Conservation (phyloP, 2,113 vertebrate genomes). For the Pavo muticus region DNA sequence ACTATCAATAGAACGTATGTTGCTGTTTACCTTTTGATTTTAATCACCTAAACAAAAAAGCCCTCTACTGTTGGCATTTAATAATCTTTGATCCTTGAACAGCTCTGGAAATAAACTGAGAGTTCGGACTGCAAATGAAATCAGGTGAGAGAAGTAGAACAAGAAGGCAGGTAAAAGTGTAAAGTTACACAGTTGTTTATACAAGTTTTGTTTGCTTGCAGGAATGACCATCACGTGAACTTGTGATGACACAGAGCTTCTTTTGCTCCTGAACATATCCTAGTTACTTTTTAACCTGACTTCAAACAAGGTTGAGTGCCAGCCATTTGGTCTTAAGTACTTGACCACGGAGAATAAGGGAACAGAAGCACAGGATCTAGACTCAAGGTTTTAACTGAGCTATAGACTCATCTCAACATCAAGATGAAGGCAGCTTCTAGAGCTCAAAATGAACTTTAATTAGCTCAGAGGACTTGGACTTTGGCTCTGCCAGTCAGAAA, state of each 20-base stretch:
- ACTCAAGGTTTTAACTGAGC: not conserved
- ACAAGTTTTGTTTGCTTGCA: not conserved
- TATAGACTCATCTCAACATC: not conserved
- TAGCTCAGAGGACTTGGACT: not conserved
- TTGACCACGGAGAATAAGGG: accelerated
- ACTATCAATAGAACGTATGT: not conserved
- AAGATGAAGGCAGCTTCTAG: not conserved
- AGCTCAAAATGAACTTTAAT: not conserved
- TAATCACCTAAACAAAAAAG: not conserved
- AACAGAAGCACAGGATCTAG: not conserved
- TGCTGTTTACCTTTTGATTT: not conserved
- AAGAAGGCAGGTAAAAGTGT: not conserved
- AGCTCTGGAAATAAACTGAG: not conserved
- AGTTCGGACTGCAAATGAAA: not conserved
- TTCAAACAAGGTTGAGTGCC: not conserved
- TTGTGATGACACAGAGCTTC: not conserved
- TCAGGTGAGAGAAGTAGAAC: not conserved
- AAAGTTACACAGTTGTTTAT: not conserved
- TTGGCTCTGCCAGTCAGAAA: not conserved
- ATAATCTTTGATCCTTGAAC: not conserved
- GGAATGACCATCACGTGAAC: not conserved
- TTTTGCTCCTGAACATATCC: not conserved
- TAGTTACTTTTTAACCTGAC: not conserved
- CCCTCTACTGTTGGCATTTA: not conserved
- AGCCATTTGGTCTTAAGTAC: not conserved